These are phyloP conservation scores for Ptychoptera albimana DNA, from an alignment of 2,888 invertebrate genomes.

Conservation along the genomic window DNA sequence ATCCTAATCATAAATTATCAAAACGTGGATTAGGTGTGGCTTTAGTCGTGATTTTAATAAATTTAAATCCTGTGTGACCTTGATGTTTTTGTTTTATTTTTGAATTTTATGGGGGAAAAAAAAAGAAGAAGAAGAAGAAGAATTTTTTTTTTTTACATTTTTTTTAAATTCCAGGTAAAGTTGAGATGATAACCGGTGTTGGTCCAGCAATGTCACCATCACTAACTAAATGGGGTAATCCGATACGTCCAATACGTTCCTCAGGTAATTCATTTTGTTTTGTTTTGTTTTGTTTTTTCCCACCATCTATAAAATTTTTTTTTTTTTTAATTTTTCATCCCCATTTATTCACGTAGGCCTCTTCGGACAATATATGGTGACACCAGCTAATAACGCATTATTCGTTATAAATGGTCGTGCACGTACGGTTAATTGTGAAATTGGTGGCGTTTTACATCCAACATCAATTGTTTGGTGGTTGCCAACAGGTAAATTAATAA, in stretches of 20 bases:
- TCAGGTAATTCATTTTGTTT: slow-evolving; percentile 28
- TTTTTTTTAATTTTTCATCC: neutral
- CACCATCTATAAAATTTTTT: too few relatives aligned
- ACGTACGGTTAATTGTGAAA: slow-evolving; percentile 57
- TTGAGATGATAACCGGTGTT: slow-evolving; percentile 59
- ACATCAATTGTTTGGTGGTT: slow-evolving; percentile 41
- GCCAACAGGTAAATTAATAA: too few relatives aligned
- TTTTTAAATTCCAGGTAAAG: slow-evolving; percentile 37
- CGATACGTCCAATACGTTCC: slow-evolving; percentile 47
- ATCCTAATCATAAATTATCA: too few relatives aligned
- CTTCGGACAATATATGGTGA: slow-evolving; percentile 57
- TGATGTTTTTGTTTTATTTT: too few relatives aligned
- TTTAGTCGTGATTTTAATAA: too few relatives aligned
- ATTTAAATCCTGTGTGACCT: too few relatives aligned
- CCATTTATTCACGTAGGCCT: slow-evolving; percentile 30
- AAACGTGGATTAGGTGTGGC: too few relatives aligned
- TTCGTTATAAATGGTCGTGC: slow-evolving; percentile 55
- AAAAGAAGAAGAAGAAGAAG: too few relatives aligned
- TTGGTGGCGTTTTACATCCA: slow-evolving; percentile 49
- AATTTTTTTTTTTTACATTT: too few relatives aligned
- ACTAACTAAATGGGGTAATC: slow-evolving; percentile 44
- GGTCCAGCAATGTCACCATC: slow-evolving; percentile 41
- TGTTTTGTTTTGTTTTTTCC: too few relatives aligned
- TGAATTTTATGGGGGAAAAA: too few relatives aligned
- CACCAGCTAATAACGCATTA: slow-evolving; percentile 50